phyloP scores from a whole-genome alignment of 2,113 vertebrate species.

The Labeo catla region DNA sequence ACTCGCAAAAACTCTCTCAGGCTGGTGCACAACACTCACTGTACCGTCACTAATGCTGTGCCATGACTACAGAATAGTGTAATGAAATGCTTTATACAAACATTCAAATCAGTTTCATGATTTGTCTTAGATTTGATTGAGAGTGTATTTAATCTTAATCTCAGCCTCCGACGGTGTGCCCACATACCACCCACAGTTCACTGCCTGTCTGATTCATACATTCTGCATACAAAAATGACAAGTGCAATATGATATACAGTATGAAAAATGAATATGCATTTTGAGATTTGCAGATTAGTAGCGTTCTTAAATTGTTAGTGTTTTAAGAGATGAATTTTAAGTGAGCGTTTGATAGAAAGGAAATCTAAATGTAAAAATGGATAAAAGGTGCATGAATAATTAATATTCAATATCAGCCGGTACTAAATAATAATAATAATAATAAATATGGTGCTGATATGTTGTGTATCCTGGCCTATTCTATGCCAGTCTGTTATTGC shows the following conservation, averaged over 20 bases:
- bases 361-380: neutral
- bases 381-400: neutral
- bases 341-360: neutral
- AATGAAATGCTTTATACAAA: conserved; percentile 20
- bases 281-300: neutral
- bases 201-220: neutral
- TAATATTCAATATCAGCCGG: neutral
- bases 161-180: neutral
- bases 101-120: conserved; percentile 22
- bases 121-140: neutral
- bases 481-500: neutral
- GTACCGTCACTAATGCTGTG: conserved; percentile 15
- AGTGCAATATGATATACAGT: neutral
- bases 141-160: neutral
- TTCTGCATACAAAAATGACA: neutral
- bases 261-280: neutral
- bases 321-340: neutral
- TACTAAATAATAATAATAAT: neutral
- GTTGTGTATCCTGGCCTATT: neutral
- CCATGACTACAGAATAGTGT: neutral
- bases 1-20: neutral
- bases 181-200: neutral
- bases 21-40: conserved; percentile 23
- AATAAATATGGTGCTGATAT: neutral
- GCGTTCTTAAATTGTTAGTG: neutral